These are phyloP conservation scores for Chrysolina americana DNA, from an alignment of 2,888 invertebrate species.

Conservation along the genomic window DNA sequence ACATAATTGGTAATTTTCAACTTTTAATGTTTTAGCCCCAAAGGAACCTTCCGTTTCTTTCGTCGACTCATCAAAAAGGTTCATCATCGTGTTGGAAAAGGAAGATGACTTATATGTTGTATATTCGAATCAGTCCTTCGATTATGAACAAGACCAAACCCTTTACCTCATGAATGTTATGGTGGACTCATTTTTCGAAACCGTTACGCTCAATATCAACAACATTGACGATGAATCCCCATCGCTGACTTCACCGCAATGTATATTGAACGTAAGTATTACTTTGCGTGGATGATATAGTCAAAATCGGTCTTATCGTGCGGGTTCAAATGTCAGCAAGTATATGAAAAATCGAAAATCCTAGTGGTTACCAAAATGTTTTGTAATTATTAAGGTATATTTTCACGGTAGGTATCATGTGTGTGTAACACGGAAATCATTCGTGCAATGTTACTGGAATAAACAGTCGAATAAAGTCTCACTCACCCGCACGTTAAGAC, in stretches of 20 bases:
- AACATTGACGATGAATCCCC: conserved; percentile 58
- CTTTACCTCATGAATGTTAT: conserved; percentile 29
- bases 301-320: too few species aligned
- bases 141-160: conserved; percentile 50
- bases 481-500: too few species aligned
- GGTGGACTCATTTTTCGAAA: not conserved
- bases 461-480: too few species aligned
- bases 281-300: too few species aligned
- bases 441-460: too few species aligned
- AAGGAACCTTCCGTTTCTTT: not conserved
- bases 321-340: too few species aligned
- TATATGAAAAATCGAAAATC: too few species aligned
- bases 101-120: not conserved
- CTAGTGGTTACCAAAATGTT: too few species aligned
- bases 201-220: conserved; percentile 42
- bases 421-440: too few species aligned
- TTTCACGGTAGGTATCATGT: too few species aligned
- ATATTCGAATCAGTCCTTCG: conserved; percentile 44
- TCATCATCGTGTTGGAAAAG: not conserved
- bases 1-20: not conserved
- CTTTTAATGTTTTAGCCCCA: conserved; percentile 22
- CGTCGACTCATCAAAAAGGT: not conserved
- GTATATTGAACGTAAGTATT: conserved; percentile 52
- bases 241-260: conserved; percentile 48
- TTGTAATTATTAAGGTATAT: too few species aligned